Base-by-base conservation (phyloP, 2,888 invertebrate species). In the Synanthedon myopaeformis region DNA sequence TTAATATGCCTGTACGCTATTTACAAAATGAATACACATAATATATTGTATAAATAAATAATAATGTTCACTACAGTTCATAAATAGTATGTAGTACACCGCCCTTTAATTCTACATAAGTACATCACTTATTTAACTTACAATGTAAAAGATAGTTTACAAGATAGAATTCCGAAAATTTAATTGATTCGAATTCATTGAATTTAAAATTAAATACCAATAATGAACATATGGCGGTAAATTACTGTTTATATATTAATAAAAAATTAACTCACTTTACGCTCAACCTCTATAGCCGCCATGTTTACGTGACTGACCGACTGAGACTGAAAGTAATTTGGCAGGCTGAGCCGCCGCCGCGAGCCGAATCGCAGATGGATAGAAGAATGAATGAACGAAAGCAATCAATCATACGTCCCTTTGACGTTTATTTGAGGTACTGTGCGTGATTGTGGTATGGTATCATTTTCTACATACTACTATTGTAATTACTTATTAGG, bases 251-350 rank as follows among this genome's bases (percentile, higher is more conserved):
- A 45, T 45, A 12, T 13, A 13, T 3, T 45, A 45, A 12, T 12
- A 45, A 45, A 12, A 45, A 45, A 3, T 35, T 35, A 67, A 75
- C 78, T 83, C 73, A 87, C 87, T 81, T 87, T 87, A 61, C 69
- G 66, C 63, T 88, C 87, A 62, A 84, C 83, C 65, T 88, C 88
- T 60, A 88, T 83, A 65, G 90, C 89, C 79, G 91, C 91, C 91
- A 91, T 91, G 79, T 89, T 89, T 86, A 75, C 71, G 72, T 74
- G 79, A 79, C 75, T 79, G 75, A 76, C 69, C 74, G 63, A 66
- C 42, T 42, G 42, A 42, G 12, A 23, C 23, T 17, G 17, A n/a
- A n/a, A n/a, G n/a, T n/a, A n/a, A n/a, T n/a, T n/a, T n/a, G n/a
- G n/a, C n/a, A n/a, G n/a, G n/a, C n/a, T n/a, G n/a, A n/a, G n/a